Evolutionary conservation across 2,113 vertebrate species (phyloP).

Genomic region (Agapornis roseicollis): DNA sequence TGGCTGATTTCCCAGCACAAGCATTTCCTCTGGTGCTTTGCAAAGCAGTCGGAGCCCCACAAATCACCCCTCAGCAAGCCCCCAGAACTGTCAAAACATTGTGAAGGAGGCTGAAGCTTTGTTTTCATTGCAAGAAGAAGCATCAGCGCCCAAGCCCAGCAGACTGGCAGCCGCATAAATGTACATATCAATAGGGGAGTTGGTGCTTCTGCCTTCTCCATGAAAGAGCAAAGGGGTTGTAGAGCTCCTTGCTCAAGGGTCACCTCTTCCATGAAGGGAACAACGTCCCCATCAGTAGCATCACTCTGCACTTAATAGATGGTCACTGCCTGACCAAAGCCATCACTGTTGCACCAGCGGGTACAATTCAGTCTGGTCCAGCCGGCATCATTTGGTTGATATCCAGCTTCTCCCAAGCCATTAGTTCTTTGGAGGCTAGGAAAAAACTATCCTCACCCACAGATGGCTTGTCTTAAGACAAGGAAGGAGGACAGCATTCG

Average conservation of each 20-base stretch:
- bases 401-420: neutral
- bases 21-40: neutral
- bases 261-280: neutral
- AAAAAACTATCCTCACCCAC: neutral
- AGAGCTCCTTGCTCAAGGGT: neutral
- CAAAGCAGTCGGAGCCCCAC: conserved; percentile 5
- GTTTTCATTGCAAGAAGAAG: neutral
- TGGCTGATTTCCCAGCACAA: conserved; percentile 39
- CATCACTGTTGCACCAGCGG: neutral
- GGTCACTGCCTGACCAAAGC: neutral
- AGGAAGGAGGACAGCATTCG: neutral
- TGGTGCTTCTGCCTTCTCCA: neutral
- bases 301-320: neutral
- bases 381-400: neutral
- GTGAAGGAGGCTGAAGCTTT: neutral
- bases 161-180: neutral
- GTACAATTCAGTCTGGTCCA: neutral
- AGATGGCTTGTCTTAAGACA: neutral
- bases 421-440: neutral
- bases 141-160: neutral
- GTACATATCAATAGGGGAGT: neutral
- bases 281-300: neutral
- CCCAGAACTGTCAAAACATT: conserved; percentile 1
- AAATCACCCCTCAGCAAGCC: neutral
- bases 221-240: neutral